Conservation (phyloP, 2,888 invertebrate genomes). For the Uloborus plumipes region DNA sequence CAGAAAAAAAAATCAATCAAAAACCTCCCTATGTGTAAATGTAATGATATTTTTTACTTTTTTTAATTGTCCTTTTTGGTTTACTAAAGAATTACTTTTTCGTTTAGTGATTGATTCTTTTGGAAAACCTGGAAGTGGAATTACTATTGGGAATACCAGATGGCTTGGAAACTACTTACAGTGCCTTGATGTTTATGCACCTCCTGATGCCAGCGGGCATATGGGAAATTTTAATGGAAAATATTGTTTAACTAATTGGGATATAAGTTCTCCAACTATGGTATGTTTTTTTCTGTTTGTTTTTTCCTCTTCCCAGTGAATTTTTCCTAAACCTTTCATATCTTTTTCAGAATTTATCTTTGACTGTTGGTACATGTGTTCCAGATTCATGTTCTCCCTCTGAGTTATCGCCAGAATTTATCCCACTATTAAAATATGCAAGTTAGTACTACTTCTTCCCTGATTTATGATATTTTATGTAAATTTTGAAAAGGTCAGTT, state of each 20-base stretch:
- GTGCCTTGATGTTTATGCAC: not conserved
- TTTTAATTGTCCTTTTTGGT: too few species aligned
- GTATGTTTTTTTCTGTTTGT: not conserved
- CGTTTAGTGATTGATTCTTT: conserved; percentile 2
- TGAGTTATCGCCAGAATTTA: not conserved
- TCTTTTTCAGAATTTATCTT: not conserved
- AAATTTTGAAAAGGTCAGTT: too few species aligned
- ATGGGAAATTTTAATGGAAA: conserved; percentile 1
- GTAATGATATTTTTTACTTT: too few species aligned
- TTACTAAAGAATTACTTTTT: not conserved
- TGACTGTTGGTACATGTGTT: not conserved
- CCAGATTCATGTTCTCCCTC: not conserved
- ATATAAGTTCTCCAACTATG: not conserved
- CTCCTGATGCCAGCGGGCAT: not conserved
- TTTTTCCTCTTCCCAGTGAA: not conserved
- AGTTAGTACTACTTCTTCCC: not conserved
- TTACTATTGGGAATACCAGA: not conserved
- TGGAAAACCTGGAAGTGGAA: conserved; percentile 8
- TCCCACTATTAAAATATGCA: not conserved
- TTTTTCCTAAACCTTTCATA: not conserved
- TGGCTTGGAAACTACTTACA: not conserved
- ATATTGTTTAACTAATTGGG: not conserved
- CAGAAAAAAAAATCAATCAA: too few species aligned
- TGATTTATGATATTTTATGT: not conserved
- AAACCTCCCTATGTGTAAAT: too few species aligned